phyloP scores from a whole-genome alignment of 2,888 invertebrate species.

The Cryptophagus acutangulus region DNA sequence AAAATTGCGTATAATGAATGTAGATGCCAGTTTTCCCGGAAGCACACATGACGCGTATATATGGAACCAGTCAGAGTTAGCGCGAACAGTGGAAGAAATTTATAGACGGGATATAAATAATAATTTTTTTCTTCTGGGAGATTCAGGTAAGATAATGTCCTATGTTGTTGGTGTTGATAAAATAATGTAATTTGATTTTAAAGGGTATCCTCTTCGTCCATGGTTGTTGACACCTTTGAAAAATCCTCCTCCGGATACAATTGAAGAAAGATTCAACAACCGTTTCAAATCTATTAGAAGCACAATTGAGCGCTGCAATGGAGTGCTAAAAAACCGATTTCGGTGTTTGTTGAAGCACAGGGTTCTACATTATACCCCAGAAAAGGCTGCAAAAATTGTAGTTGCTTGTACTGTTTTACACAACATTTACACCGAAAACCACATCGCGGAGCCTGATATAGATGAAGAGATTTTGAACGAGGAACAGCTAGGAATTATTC shows the following conservation, averaged over 20 bases:
- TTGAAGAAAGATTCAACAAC: slow-evolving; percentile 1
- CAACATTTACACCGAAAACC: slow-evolving; percentile 17
- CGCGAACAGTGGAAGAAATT: slow-evolving; percentile 3
- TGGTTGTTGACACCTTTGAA: slow-evolving; percentile 12
- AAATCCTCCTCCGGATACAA: slow-evolving; percentile 7
- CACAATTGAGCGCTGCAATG: slow-evolving; percentile 12
- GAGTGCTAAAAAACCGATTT: slow-evolving; percentile 18
- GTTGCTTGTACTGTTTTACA: slow-evolving; percentile 23
- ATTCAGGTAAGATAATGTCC: slow-evolving; percentile 10
- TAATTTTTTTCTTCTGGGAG: slow-evolving; percentile 6
- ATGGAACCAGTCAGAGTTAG: slow-evolving; percentile 11
- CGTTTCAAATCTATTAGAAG: neutral
- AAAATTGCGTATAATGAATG: slow-evolving; percentile 12
- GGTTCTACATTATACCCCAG: slow-evolving; percentile 12
- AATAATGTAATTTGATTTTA: slow-evolving; percentile 4
- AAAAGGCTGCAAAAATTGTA: slow-evolving; percentile 15
- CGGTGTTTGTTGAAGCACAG: slow-evolving; percentile 21
- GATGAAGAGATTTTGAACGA: neutral
- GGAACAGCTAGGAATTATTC: neutral
- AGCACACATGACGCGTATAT: slow-evolving; percentile 14
- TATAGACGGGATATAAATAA: slow-evolving; percentile 6
- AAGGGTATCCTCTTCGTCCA: slow-evolving; percentile 11
- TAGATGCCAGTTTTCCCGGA: slow-evolving; percentile 14
- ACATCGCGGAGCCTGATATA: neutral
- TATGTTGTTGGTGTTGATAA: too few species aligned